phyloP scores from a whole-genome alignment of 2,797 vertebrate genomes.

The Pelobates cultripes region DNA sequence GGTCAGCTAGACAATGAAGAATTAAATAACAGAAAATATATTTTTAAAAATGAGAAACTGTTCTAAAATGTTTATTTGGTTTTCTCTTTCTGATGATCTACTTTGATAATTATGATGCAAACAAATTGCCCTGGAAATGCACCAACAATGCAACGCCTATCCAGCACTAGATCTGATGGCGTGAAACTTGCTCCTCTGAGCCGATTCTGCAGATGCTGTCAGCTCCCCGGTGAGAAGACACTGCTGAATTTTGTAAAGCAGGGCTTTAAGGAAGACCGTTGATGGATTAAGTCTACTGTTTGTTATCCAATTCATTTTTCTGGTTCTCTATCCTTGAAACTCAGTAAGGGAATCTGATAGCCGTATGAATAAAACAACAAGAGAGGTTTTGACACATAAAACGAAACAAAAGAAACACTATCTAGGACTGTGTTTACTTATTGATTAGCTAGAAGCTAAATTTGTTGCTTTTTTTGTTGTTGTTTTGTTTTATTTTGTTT shows the following conservation, averaged over 20 bases:
- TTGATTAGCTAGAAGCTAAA: conserved; percentile 68
- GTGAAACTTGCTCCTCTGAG: not conserved
- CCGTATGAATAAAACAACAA: conserved; percentile 79
- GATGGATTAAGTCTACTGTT: conserved; percentile 56
- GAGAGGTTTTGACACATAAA: conserved; percentile 68
- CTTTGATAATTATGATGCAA: too few species aligned
- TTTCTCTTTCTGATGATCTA: too few species aligned
- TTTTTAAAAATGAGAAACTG: too few species aligned
- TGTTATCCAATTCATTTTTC: conserved; percentile 62
- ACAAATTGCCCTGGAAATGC: not conserved
- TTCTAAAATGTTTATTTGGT: too few species aligned
- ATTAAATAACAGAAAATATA: too few species aligned
- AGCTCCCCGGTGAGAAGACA: not conserved
- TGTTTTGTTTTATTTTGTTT: conserved; percentile 25
- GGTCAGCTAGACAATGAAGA: too few species aligned
- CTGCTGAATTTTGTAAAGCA: not conserved
- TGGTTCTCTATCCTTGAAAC: conserved; percentile 72
- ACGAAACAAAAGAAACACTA: conserved; percentile 76
- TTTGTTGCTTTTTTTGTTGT: not conserved
- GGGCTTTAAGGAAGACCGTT: conserved; percentile 23
- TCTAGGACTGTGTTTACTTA: conserved; percentile 72
- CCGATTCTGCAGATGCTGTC: not conserved
- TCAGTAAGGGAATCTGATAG: conserved; percentile 73
- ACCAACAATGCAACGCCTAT: not conserved
- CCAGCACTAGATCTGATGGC: not conserved